phyloP scores from a whole-genome alignment of 2,888 invertebrate species.

The Octonoba sinensis region DNA sequence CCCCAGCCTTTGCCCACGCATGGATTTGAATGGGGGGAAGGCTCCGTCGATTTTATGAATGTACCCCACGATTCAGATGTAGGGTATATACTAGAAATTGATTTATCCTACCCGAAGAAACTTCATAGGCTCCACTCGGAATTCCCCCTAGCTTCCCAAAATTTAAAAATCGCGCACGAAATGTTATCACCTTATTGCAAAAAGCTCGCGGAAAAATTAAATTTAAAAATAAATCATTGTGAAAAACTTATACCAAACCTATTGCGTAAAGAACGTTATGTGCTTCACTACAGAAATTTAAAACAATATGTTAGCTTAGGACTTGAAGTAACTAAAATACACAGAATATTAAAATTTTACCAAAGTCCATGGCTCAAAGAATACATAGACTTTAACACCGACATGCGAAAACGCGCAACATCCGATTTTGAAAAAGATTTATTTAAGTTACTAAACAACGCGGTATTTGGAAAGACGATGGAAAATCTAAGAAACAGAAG shows the following conservation, averaged over 20 bases:
- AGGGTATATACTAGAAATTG: conserved; percentile 34
- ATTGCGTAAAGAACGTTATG: conserved; percentile 66
- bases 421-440: no score
- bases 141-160: conserved; percentile 39
- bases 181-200: conserved; percentile 4
- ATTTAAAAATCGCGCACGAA: background rate
- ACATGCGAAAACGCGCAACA: no score
- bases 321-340: no score
- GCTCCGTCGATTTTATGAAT: background rate
- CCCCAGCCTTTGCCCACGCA: conserved; percentile 25
- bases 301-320: no score
- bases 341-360: no score
- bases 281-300: no score
- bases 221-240: background rate
- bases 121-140: conserved; percentile 20
- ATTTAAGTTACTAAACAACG: no score
- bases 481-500: no score
- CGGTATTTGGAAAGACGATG: no score
- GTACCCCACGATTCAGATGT: background rate
- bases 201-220: background rate
- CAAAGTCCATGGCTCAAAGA: no score
- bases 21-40: conserved; percentile 29
- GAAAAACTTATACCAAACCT: background rate
- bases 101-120: conserved; percentile 10
- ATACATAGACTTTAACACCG: no score